Base-by-base conservation (phyloP, 2,888 invertebrate species). In the Pasiphila rectangulata region DNA sequence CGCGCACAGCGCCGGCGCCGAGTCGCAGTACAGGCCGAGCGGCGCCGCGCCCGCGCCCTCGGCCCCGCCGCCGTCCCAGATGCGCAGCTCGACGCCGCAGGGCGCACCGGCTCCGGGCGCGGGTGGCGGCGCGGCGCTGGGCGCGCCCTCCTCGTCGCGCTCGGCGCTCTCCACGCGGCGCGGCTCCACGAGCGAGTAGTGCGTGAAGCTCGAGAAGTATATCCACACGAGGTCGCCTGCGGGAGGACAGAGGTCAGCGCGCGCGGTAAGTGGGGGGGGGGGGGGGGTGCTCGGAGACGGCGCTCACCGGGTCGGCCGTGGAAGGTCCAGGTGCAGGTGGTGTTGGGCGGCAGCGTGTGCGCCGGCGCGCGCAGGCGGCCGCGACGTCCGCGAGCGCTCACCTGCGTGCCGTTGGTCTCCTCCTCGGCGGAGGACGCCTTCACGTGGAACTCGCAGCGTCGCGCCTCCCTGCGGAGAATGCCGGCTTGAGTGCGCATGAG, bases 251-350 rank as follows among this genome's bases (percentile, higher is more conserved):
- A 9, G 39, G 13, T 34, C 4, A 32, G 30, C 15, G 36, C 2
- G 3, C 5, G 4, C 13, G 5, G 12, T 3, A 1, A 83, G 85
- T 91, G 4, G 93, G 91, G 56, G 93, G 91, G 15, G 1, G 32
- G 3, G 21, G 12, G 3, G 13, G 10, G 4, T 3, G 3, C n/a
- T n/a, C n/a, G n/a, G n/a, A n/a, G n/a, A n/a, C n/a, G 16, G 5
- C 1, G 46, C 61, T 57, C 21, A 85, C 89, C 92, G 4, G 93
- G 91, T 56, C 93, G 91, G 17, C 96, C 96, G 71, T 93, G 92
- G 75, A 96, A 95, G 58, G 92, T 93, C 91, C 96, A 96, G 17
- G 94, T 94, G 86, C 96, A 96, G 30, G 95, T 95, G 44, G 96
- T 95, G 71, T 94, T 94, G 1, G 95, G 95, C 10, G 96, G 94